phyloP scores from a whole-genome alignment of 2,113 vertebrate genomes.

The Vulpes lagopus region DNA sequence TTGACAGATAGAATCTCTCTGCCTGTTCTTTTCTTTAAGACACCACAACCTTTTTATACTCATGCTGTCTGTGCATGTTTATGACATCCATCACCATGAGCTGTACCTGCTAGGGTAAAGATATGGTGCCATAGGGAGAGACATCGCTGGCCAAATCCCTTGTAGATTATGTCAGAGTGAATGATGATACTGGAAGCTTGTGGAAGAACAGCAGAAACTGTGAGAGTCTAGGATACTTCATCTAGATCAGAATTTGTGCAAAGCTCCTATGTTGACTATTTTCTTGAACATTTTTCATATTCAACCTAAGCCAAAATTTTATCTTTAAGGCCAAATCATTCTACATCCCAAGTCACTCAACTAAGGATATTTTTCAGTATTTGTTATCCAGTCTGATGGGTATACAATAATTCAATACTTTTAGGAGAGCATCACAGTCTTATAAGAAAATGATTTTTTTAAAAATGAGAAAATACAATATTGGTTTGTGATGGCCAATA shows the following conservation, averaged over 20 bases:
- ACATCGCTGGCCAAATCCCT: background rate
- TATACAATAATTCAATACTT: conserved; percentile 7
- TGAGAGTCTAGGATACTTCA: conserved; percentile 27
- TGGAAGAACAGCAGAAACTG: background rate
- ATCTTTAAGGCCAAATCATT: conserved; percentile 39
- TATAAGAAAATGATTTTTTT: background rate
- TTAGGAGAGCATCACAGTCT: background rate
- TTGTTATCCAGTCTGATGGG: background rate
- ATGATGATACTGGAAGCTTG: background rate
- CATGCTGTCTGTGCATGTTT: background rate
- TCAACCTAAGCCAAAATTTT: conserved; percentile 39
- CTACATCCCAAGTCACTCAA: background rate
- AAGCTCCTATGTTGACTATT: background rate
- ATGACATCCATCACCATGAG: conserved; percentile 36
- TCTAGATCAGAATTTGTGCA: conserved; percentile 57
- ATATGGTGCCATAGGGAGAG: background rate
- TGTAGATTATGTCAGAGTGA: conserved; percentile 56
- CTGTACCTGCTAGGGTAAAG: background rate
- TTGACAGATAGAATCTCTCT: conserved; percentile 43
- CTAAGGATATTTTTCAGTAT: background rate
- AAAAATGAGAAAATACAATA: background rate
- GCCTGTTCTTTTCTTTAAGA: background rate
- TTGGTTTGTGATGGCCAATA: background rate
- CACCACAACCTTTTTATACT: background rate
- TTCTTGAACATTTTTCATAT: conserved; percentile 65